These are phyloP conservation scores for Nasonia giraulti DNA, from an alignment of 1,140 invertebrate species.

Conservation along the genomic window DNA sequence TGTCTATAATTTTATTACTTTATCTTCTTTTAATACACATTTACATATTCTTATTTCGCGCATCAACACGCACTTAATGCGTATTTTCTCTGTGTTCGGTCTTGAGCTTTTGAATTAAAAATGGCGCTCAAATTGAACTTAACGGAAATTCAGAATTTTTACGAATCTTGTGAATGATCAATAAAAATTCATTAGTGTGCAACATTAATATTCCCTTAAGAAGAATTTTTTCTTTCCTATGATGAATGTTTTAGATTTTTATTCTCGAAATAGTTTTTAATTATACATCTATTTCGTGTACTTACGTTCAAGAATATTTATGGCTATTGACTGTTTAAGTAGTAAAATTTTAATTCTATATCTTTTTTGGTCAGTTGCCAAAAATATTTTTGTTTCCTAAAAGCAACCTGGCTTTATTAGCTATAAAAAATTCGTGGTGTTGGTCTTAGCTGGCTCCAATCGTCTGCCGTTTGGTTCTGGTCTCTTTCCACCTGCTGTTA, in stretches of 20 bases:
- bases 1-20: slow-evolving; percentile 17
- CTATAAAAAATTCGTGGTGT: slow-evolving; percentile 32
- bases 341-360: background rate
- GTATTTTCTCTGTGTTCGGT: background rate
- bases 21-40: background rate
- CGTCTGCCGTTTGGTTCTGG: slow-evolving; percentile 69
- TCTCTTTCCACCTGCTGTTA: slow-evolving; percentile 69
- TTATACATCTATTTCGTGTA: background rate
- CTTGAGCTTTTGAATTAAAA: background rate
- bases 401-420: background rate
- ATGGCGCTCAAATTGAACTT: background rate
- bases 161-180: background rate
- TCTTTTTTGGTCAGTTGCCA: background rate
- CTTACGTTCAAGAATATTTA: too few relatives aligned
- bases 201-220: slow-evolving; percentile 2
- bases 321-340: background rate
- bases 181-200: background rate
- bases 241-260: background rate
- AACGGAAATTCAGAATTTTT: background rate
- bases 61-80: background rate
- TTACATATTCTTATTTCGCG: slow-evolving; percentile 17
- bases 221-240: background rate
- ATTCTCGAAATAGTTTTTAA: background rate
- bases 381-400: background rate
- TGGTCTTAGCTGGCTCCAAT: slow-evolving; percentile 69